Base-by-base conservation (phyloP, 1,140 invertebrate genomes). In the Vanessa tameamea region DNA sequence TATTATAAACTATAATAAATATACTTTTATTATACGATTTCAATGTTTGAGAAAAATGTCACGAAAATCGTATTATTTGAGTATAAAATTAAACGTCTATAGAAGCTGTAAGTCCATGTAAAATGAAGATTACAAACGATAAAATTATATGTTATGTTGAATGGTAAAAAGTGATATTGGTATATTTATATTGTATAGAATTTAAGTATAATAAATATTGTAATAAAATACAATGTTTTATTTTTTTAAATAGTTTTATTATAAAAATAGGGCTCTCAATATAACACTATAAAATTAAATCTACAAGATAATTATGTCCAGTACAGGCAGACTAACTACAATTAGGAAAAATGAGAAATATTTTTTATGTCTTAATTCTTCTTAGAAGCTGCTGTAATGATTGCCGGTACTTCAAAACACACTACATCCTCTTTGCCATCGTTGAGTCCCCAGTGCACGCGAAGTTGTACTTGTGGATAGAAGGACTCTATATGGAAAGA, bases 381-480 rank as follows among this genome's bases (percentile, higher is more conserved):
- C 57, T 77, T 76, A 61, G 57, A 31, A 7, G 64, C 43, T 1
- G 72, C 14, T 0, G 74, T 73, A 63, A 96, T 96, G 78, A 93
- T 94, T 2, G 95, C 94, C 23, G 95, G 95, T 70, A 95, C 93
- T 87, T 95, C 94, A 83, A 96, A 96, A 79, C 95, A 96, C 14
- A 94, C 92, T 2, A 94, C 79, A 72, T 93, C 87, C 64, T 92
- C 77, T 14, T 84, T 75, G 4, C 91, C 88, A 11, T 86, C 82
- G 13, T 94, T 87, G 12, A 96, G 82, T 13, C 91, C 94, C 94
- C 95, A 96, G 74, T 95, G 94, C 2, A 96, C 95, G 2, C 88
- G 82, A 12, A 95, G 76, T 15, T 89, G 94, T 78, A 80, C 59
- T 26, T 70, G 53, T 3, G 86, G 86, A 48, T 86, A 88, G 47